These are phyloP conservation scores for Strigamia maritima DNA, from an alignment of 2,888 invertebrate genomes.

Conservation along the genomic window DNA sequence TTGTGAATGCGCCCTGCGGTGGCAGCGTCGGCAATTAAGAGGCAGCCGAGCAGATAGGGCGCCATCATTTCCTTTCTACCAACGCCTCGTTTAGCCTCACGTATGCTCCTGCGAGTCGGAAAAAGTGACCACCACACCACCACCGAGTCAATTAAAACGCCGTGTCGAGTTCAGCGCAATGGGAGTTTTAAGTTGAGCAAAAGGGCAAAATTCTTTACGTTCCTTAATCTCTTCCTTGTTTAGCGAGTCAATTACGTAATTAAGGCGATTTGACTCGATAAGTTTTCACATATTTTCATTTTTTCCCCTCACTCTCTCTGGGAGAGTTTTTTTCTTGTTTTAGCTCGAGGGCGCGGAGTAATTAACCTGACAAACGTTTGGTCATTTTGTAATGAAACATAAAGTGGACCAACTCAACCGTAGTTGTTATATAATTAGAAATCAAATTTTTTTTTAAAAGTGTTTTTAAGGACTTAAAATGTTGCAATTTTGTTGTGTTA, in stretches of 20 bases:
- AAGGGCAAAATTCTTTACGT: background rate
- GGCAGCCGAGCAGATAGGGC: conserved; percentile 10
- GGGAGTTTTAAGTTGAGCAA: background rate
- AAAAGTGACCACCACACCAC: background rate
- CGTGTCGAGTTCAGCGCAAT: background rate
- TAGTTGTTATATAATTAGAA: background rate
- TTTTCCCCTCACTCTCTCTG: background rate
- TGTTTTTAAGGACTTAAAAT: no score
- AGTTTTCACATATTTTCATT: background rate
- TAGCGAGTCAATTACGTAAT: background rate
- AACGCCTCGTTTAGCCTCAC: conserved; percentile 1
- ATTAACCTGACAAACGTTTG: conserved; percentile 1
- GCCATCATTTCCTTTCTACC: conserved; percentile 5
- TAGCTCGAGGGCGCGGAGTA: background rate
- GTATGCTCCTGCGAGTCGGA: background rate
- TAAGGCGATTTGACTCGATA: no score
- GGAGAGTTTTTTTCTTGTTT: background rate
- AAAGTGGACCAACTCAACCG: background rate
- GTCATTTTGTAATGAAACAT: background rate
- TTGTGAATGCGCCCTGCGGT: conserved; percentile 15
- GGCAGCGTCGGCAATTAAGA: conserved; percentile 15
- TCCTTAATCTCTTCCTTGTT: background rate
- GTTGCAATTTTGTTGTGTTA: no score
- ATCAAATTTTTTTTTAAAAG: no score
- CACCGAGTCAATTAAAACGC: conserved; percentile 5